Evolutionary conservation across 2,113 vertebrate genomes (phyloP).

Genomic region (Ochotona princeps): DNA sequence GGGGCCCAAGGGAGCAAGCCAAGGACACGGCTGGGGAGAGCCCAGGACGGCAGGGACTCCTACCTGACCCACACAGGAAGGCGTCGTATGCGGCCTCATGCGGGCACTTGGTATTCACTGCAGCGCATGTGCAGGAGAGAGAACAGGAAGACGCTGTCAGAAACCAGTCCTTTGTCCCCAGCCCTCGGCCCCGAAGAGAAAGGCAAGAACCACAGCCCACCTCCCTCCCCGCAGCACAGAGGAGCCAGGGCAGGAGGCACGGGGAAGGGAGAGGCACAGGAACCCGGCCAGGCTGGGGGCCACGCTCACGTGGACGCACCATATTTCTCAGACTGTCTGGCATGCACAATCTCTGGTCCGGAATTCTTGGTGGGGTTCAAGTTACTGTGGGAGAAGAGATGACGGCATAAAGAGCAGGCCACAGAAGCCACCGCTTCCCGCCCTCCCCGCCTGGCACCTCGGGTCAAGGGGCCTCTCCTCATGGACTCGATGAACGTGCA

Average conservation of each 20-base stretch:
- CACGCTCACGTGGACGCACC: constrained; percentile 74
- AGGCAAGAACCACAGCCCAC: no score
- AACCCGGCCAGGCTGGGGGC: no score
- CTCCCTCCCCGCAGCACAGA: no score
- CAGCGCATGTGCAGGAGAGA: not conserved
- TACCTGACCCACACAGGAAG: constrained; percentile 89
- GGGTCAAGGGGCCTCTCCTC: not conserved
- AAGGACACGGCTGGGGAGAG: no score
- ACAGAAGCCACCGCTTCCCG: not conserved
- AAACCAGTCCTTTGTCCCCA: no score
- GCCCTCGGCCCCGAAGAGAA: no score
- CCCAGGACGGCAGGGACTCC: not conserved
- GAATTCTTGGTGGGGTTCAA: constrained; percentile 76
- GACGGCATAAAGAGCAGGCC: not conserved
- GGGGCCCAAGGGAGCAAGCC: no score
- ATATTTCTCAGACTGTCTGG: constrained; percentile 81
- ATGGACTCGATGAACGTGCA: no score
- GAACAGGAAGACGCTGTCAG: not conserved
- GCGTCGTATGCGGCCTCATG: constrained; percentile 88
- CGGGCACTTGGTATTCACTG: constrained; percentile 83
- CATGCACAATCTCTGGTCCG: constrained; percentile 81
- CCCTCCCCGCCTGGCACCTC: not conserved
- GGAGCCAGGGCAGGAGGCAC: no score
- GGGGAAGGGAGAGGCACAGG: no score
- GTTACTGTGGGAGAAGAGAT: constrained; percentile 69